These are phyloP conservation scores for Sebastes iracundus DNA, from an alignment of 2,797 vertebrate genomes.

Conservation along the genomic window DNA sequence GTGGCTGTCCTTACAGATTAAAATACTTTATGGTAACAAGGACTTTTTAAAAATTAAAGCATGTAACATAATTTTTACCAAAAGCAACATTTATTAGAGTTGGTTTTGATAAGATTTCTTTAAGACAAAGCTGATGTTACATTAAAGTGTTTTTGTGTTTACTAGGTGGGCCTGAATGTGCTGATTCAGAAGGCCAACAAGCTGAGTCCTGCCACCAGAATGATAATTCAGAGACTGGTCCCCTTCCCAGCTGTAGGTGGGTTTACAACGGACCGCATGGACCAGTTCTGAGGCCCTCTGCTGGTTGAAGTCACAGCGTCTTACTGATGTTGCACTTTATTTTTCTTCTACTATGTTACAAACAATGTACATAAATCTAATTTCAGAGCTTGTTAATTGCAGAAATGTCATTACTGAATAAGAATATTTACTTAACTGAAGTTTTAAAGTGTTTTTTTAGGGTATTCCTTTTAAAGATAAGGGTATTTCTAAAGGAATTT, in stretches of 20 bases:
- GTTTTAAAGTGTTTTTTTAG: neutral
- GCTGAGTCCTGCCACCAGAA: constrained; percentile 91
- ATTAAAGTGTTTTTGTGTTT: constrained; percentile 13
- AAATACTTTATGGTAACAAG: too few species aligned
- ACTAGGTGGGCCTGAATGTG: constrained; percentile 94
- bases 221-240: constrained; percentile 95
- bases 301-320: neutral
- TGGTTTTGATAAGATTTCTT: neutral
- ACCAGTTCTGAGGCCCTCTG: constrained; percentile 14
- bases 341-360: neutral
- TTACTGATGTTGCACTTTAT: neutral
- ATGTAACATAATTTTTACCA: neutral
- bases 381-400: neutral
- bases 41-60: too few species aligned
- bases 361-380: neutral
- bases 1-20: too few species aligned
- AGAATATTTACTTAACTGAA: neutral
- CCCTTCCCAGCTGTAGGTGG: constrained; percentile 97
- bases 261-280: constrained; percentile 49
- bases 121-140: neutral
- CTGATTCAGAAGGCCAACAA: constrained; percentile 94
- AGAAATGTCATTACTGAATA: neutral
- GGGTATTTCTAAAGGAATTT: neutral
- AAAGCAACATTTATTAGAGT: neutral
- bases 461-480: neutral